phyloP scores from a whole-genome alignment of 2,113 vertebrate genomes.

The Coptodon bakossiorum region DNA sequence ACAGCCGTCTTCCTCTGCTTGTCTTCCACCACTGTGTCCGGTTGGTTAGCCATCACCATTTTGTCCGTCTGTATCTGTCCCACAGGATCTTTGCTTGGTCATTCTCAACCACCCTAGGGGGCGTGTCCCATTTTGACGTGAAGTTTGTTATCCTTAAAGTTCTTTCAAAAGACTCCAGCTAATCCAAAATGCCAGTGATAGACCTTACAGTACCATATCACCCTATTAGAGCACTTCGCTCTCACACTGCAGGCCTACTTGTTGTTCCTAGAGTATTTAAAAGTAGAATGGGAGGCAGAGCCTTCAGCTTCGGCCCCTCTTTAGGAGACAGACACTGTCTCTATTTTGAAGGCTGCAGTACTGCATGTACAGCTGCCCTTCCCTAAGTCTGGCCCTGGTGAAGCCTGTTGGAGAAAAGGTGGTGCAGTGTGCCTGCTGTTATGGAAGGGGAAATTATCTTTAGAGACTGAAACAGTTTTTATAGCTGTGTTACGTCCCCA shows the following conservation, averaged over 20 bases:
- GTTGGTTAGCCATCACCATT: neutral
- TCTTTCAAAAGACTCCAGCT: neutral
- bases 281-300: neutral
- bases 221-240: rapidly evolving
- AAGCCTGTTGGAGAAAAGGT: neutral
- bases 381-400: neutral
- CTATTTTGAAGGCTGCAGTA: neutral
- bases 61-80: neutral
- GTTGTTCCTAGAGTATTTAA: rapidly evolving
- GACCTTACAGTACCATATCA: neutral
- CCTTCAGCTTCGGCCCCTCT: neutral
- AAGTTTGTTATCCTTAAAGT: neutral
- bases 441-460: rapidly evolving
- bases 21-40: rapidly evolving
- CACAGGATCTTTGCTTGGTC: neutral
- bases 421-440: neutral
- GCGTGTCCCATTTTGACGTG: neutral
- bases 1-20: neutral
- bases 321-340: neutral
- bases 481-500: neutral
- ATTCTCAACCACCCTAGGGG: neutral
- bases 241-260: rapidly evolving
- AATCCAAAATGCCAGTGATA: neutral
- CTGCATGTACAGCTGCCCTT: neutral
- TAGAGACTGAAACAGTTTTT: neutral